Base-by-base conservation (phyloP, 2,888 invertebrate genomes). In the Drosophila fulvimacula region DNA sequence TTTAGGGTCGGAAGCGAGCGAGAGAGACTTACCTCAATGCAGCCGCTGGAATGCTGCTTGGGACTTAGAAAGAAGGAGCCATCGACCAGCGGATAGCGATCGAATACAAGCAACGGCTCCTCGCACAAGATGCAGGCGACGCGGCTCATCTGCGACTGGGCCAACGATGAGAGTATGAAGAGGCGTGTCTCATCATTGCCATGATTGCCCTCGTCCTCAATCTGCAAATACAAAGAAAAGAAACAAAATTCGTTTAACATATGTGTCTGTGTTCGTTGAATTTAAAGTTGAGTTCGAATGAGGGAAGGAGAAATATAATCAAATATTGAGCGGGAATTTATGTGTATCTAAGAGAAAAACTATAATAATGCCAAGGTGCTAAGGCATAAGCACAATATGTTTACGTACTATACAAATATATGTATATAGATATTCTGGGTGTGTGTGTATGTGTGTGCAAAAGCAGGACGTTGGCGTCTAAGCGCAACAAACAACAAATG, bases 1-100 rank as follows among this genome's bases (percentile, higher is more conserved):
- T 36, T 57, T 46, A 60, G 51, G 39, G 19, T 52, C 38, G 34
- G 9, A 0, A 56, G n/a, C 5, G 13, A 32, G n/a, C 17, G n/a
- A 5, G n/a, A 34, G n/a, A 24, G 27, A 91, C 93, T 94, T 93
- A 97, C 97, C 95, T 97, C 97, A 80, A 97, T 96, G 91, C 97
- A 97, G 88, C 95, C 95, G 91, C 95, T 95, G 90, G 96, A 96
- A 92, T 98, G 98, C 91, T 98, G 97, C 79, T 96, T 95, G 36
- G 99, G 98, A 88, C 98, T 98, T 71, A 99, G 94, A 94, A 99
- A 99, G 94, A 99, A 98, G 38, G 98, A 98, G 64, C 99, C 99
- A 92, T 99, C 99, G 48, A 99, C 96, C 82, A 99, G 94, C 1
- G 99, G 99, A 93, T 99, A 99, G 91, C 98, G 95, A 93, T 99